Evolutionary conservation across 2,113 vertebrate genomes (phyloP).

Genomic region (Gallinago jamesoni): DNA sequence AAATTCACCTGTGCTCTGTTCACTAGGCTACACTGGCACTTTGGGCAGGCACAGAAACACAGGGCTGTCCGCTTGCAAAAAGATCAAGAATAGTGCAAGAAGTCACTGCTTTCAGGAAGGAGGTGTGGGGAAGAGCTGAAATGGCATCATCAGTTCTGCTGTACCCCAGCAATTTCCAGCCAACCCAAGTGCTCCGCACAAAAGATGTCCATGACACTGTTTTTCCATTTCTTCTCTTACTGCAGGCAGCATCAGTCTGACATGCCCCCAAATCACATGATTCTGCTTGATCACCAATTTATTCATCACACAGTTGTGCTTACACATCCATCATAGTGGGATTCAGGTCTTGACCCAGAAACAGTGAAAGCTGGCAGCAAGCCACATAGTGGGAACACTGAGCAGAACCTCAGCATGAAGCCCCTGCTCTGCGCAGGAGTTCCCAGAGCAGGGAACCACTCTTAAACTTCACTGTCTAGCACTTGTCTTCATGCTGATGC

Average conservation of each 20-base stretch:
- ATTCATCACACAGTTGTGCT: not conserved
- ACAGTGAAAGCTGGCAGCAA: not conserved
- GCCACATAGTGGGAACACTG: not conserved
- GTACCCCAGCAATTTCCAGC: not conserved
- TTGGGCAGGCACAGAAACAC: not conserved
- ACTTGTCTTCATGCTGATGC: not conserved
- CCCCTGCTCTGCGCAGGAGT: not conserved
- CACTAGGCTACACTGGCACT: not conserved
- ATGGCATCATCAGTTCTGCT: not conserved
- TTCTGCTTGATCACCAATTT: not conserved
- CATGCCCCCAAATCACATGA: not conserved
- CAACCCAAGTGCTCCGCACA: not conserved
- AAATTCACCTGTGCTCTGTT: not conserved
- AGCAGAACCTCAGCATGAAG: not conserved
- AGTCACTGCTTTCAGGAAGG: not conserved
- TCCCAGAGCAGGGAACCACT: not conserved
- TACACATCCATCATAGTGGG: not conserved
- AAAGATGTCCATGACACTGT: not conserved
- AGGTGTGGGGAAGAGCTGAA: rapidly evolving
- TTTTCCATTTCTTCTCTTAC: not conserved
- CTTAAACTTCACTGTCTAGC: not conserved
- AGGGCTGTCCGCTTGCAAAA: not conserved
- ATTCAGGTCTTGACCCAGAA: not conserved
- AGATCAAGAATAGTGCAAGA: not conserved
- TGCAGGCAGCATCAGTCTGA: not conserved